Evolutionary conservation across 1,140 invertebrate genomes (phyloP).

Genomic region (Brachionus angularis): DNA sequence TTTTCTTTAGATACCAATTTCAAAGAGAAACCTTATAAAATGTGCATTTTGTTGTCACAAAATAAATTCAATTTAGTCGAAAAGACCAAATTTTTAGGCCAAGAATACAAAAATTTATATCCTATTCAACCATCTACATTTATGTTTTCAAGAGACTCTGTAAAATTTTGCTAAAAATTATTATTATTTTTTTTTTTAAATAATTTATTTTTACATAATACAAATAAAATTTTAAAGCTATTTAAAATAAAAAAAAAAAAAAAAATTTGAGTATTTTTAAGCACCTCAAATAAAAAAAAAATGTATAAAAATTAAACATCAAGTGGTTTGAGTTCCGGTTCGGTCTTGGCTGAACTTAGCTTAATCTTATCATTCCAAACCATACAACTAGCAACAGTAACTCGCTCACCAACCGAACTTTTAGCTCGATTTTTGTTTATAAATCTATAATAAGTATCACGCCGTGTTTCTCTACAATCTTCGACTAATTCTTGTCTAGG

Average conservation of each 20-base stretch:
- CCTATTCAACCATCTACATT: conserved; percentile 16
- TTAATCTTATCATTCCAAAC: conserved; percentile 40
- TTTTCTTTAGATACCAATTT: conserved; percentile 4
- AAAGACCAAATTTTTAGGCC: not conserved
- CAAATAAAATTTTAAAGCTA: too few relatives aligned
- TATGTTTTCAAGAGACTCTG: conserved; percentile 12
- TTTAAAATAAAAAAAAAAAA: too few relatives aligned
- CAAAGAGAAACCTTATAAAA: not conserved
- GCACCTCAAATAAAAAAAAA: too few relatives aligned
- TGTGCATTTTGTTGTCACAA: conserved; percentile 12
- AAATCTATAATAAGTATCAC: conserved; percentile 18
- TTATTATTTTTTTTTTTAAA: too few relatives aligned
- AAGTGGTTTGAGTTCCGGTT: too few relatives aligned
- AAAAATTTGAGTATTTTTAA: too few relatives aligned
- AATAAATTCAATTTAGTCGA: conserved; percentile 1
- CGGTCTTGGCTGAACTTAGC: too few relatives aligned
- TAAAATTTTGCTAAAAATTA: conserved; percentile 34
- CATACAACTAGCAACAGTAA: conserved; percentile 27
- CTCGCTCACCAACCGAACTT: conserved; percentile 22
- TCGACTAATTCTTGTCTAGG: not conserved
- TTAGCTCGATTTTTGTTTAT: conserved; percentile 29
- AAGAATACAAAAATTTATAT: not conserved
- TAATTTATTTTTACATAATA: too few relatives aligned
- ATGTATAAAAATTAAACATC: too few relatives aligned
- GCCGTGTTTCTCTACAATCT: not conserved